A percentile compares a stretch with the other conserved stretches of the same genome.
phyloP scores from a whole-genome alignment of 2,888 invertebrate species.

The Nomada ruficornis region DNA sequence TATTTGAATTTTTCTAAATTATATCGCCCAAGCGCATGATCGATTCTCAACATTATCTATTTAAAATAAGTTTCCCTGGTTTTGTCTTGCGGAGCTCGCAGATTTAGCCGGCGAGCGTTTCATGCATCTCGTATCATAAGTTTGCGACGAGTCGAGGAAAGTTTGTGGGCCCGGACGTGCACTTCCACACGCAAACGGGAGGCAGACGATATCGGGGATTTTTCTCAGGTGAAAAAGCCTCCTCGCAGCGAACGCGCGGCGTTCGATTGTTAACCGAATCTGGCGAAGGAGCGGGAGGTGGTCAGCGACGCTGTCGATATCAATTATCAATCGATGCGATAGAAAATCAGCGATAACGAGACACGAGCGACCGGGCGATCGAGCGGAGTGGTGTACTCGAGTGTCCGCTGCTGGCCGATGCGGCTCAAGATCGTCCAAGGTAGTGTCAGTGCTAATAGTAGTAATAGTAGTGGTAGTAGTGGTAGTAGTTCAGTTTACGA shows the following conservation, averaged over 20 bases:
- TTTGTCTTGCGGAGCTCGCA: no score
- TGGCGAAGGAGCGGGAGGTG: constrained; percentile 35
- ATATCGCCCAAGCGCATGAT: no score
- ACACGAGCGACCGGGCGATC: constrained; percentile 47
- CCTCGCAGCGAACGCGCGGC: not conserved
- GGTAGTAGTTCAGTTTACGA: constrained; percentile 6
- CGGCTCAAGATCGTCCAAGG: constrained; percentile 45
- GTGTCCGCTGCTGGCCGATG: constrained; percentile 46
- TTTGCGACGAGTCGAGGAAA: no score
- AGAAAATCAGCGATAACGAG: constrained; percentile 76
- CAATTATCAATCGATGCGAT: constrained; percentile 77
- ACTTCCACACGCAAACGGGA: no score
- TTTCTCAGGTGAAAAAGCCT: not conserved
- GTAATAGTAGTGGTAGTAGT: not conserved
- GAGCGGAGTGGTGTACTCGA: constrained; percentile 39
- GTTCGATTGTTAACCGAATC: constrained; percentile 19
- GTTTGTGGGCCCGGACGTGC: no score
- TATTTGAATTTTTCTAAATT: no score
- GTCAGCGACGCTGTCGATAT: constrained; percentile 70
- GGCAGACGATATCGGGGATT: no score
- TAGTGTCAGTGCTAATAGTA: constrained; percentile 39
- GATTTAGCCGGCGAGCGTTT: no score
- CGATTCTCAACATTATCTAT: no score
- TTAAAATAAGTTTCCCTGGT: no score
- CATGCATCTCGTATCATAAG: no score